These are phyloP conservation scores for Lagenorhynchus albirostris DNA, from an alignment of 2,113 vertebrate genomes.

Conservation along the genomic window DNA sequence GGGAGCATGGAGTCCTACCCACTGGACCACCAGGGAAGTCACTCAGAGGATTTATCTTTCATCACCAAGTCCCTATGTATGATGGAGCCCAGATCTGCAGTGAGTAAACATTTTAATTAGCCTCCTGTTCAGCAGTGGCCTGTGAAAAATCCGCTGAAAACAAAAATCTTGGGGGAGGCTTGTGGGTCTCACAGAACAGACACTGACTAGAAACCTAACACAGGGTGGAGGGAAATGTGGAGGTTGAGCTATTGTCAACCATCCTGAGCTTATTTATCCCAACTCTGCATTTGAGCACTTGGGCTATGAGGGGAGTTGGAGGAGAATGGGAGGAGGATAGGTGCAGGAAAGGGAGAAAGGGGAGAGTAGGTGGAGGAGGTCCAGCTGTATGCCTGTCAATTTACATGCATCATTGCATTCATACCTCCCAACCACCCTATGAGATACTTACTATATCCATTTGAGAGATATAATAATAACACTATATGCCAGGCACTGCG, in stretches of 20 bases:
- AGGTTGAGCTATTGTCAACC: neutral
- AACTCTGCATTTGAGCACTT: neutral
- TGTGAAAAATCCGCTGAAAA: conserved; percentile 63
- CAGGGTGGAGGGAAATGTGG: neutral
- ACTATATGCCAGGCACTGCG: neutral
- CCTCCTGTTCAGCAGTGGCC: neutral
- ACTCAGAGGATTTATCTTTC: neutral
- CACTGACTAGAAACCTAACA: neutral
- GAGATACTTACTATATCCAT: neutral
- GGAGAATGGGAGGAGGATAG: neutral
- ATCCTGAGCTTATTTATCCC: neutral
- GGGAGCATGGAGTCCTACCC: too few species aligned
- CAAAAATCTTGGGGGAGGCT: conserved; percentile 37
- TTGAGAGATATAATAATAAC: neutral
- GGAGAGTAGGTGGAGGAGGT: neutral
- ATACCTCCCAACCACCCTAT: neutral
- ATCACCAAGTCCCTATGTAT: neutral
- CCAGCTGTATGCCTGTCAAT: neutral
- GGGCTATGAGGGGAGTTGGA: neutral
- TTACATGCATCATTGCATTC: neutral
- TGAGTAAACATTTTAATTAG: conserved; percentile 23
- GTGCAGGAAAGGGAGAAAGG: neutral
- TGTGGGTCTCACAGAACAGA: neutral
- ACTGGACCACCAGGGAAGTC: too few species aligned
- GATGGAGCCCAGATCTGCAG: neutral